Percentiles rank a stretch among this genome's conserved stretches.
Evolutionary conservation across 2,888 invertebrate species (phyloP).

Genomic region (Drepana falcataria): DNA sequence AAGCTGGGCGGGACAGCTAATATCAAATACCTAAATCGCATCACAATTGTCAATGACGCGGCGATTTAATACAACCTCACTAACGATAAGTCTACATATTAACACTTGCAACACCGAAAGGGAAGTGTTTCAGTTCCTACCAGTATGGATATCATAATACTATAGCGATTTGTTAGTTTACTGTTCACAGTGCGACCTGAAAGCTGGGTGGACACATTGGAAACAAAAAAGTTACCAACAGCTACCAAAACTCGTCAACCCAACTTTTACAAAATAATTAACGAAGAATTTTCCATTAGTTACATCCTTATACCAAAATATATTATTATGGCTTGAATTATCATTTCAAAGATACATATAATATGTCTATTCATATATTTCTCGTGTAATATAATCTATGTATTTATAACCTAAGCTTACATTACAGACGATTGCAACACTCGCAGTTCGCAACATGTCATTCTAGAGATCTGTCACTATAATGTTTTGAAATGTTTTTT

Average conservation of each 20-base stretch:
- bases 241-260: conserved; percentile 36
- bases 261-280: conserved; percentile 37
- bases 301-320: conserved; percentile 76
- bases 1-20: too few species aligned
- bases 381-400: conserved; percentile 51
- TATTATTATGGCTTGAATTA: conserved; percentile 77
- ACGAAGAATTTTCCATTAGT: conserved; percentile 56
- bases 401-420: conserved; percentile 64
- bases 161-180: conserved; percentile 34
- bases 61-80: too few species aligned
- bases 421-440: conserved; percentile 69
- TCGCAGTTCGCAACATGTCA: conserved; percentile 68
- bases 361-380: conserved; percentile 63
- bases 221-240: conserved; percentile 19
- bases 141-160: conserved; percentile 31
- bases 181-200: conserved; percentile 19
- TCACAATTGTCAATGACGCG: too few species aligned
- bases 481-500: conserved; percentile 52
- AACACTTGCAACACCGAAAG: too few species aligned
- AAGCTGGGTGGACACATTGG: conserved; percentile 41
- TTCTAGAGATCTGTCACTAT: conserved; percentile 61
- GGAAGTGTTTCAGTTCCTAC: conserved; percentile 13
- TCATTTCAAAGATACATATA: conserved; percentile 70
- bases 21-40: too few species aligned
- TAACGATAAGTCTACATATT: too few species aligned